phyloP scores from a whole-genome alignment of 2,888 invertebrate genomes.

The Exocentrus adspersus region DNA sequence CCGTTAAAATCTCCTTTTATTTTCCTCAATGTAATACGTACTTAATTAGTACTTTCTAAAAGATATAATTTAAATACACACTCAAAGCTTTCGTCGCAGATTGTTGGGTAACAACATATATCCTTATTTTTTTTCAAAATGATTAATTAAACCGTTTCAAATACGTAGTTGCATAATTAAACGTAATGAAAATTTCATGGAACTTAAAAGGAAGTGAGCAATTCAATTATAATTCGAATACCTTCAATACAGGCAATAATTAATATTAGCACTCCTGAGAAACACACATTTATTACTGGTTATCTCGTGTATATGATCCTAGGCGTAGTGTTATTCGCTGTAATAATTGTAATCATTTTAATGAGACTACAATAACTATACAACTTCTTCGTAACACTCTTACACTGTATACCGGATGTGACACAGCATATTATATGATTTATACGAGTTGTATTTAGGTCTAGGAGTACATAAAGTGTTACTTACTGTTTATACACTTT shows the following conservation, averaged over 20 bases:
- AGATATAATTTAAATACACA: constrained; percentile 27
- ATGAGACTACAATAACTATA: constrained; percentile 17
- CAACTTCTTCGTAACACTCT: not conserved
- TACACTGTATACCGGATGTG: not conserved
- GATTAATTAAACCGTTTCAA: constrained; percentile 24
- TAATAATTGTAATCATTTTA: constrained; percentile 25
- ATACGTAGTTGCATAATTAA: constrained; percentile 24
- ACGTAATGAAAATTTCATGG: constrained; percentile 31
- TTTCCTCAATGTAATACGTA: not conserved
- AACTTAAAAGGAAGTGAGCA: constrained; percentile 43
- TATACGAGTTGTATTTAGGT: too few relatives aligned
- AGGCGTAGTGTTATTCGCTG: constrained; percentile 2
- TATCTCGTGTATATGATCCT: constrained; percentile 24
- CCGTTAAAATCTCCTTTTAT: not conserved
- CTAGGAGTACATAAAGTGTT: too few relatives aligned
- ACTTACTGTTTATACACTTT: too few relatives aligned
- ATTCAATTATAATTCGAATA: constrained; percentile 45
- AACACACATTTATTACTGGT: constrained; percentile 29
- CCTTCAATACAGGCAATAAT: constrained; percentile 36
- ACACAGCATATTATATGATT: too few relatives aligned
- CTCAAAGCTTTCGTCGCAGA: constrained; percentile 15
- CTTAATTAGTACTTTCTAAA: constrained; percentile 24
- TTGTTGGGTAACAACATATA: constrained; percentile 17
- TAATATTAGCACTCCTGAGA: constrained; percentile 36
- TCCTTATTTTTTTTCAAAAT: constrained; percentile 13